These are phyloP conservation scores for Muschampia staudingeri DNA, from an alignment of 2,888 invertebrate genomes.

Conservation along the genomic window DNA sequence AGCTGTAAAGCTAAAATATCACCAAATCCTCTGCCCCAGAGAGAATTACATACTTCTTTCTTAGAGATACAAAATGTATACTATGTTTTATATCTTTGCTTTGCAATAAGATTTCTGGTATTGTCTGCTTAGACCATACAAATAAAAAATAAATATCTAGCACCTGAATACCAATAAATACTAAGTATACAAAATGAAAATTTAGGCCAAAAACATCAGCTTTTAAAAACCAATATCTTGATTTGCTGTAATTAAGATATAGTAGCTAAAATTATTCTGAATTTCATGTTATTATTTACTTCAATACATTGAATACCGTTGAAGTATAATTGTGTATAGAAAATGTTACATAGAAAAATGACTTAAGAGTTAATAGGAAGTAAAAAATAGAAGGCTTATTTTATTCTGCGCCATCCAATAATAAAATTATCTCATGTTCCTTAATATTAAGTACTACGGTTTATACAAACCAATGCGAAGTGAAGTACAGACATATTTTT, in stretches of 20 bases:
- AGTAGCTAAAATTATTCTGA: not conserved
- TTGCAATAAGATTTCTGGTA: conserved; percentile 85
- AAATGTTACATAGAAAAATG: conserved; percentile 13
- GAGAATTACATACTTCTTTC: conserved; percentile 79
- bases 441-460: not conserved
- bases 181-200: conserved; percentile 48
- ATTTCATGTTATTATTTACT: not conserved
- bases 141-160: conserved; percentile 68
- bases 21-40: conserved; percentile 82
- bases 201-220: conserved; percentile 49
- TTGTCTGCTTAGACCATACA: conserved; percentile 82
- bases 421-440: not conserved
- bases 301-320: not conserved
- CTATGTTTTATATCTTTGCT: conserved; percentile 80
- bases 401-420: not conserved
- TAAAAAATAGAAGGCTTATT: conserved; percentile 17
- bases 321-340: conserved; percentile 1
- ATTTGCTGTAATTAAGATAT: not conserved
- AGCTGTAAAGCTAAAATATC: conserved; percentile 91
- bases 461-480: conserved; percentile 5
- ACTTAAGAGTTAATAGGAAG: conserved; percentile 12
- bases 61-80: conserved; percentile 78
- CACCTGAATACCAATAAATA: conserved; percentile 70
- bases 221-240: not conserved
- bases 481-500: conserved; percentile 10